phyloP scores from a whole-genome alignment of 2,888 invertebrate genomes.

The Pollenia angustigena region DNA sequence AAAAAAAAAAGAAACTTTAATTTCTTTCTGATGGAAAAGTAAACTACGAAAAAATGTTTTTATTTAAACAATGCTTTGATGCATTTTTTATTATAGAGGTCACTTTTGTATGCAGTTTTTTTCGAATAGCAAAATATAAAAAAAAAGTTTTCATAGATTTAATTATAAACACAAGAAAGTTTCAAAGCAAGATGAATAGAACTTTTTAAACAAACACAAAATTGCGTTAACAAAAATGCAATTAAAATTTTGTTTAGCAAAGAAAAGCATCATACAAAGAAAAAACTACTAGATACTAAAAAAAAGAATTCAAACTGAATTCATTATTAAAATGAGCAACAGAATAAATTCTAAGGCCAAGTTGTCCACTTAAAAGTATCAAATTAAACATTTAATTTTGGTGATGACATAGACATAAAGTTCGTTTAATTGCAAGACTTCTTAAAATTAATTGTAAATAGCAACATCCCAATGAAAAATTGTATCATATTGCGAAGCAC shows the following conservation, averaged over 20 bases:
- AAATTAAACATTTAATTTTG: too few species aligned
- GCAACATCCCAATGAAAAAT: too few species aligned
- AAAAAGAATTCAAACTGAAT: too few species aligned
- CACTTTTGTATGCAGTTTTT: conserved; percentile 5
- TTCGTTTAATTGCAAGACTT: too few species aligned
- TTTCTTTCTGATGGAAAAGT: conserved; percentile 21
- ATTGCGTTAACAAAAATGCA: conserved; percentile 53
- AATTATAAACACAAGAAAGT: conserved; percentile 53
- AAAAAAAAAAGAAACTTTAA: background rate
- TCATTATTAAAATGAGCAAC: too few species aligned
- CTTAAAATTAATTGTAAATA: too few species aligned
- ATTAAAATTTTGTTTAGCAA: conserved; percentile 49
- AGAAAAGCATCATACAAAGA: background rate
- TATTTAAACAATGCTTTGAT: conserved; percentile 34
- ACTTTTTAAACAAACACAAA: conserved; percentile 41
- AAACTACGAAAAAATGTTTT: background rate
- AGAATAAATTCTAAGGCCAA: too few species aligned
- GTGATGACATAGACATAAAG: too few species aligned
- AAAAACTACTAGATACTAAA: background rate
- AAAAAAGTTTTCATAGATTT: conserved; percentile 35
- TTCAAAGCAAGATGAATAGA: conserved; percentile 40
- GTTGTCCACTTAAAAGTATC: too few species aligned
- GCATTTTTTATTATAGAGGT: conserved; percentile 48
- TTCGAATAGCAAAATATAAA: background rate
- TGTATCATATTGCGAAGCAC: too few species aligned